Base-by-base conservation (phyloP, 2,113 vertebrate species). In the Thalassoma bifasciatum region DNA sequence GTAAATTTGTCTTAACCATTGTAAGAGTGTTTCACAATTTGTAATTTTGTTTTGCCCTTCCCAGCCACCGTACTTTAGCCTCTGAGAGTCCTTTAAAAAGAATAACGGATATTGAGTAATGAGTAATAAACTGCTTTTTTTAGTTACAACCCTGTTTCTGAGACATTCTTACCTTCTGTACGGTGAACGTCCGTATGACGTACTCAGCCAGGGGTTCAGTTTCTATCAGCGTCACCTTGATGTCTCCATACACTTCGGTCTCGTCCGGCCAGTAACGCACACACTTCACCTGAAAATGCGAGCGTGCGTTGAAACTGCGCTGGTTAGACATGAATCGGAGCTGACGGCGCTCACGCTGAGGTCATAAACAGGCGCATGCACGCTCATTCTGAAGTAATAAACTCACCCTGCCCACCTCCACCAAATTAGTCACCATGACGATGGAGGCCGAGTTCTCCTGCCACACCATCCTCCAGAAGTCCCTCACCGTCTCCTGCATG, bases 391-490 rank as follows among this genome's bases (percentile, higher is more conserved):
- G 5, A 49, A 81, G 67, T 42, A 37, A 77, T 34, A 49, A 78
- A 90, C 96, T 94, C 95, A 99, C 98, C 96, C 98, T 94, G 93
- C 98, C 98, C 85, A 99, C 98, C 89, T 99, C 98, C 84, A 99
- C 98, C 75, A 99, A 93, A 92, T 99, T 99, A 85, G 98, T 99
- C 92, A 99, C 98, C 98, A 99, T 99, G 93, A 99, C 98, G 72
- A 99, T 97, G 75, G 97, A 98, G 60, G 95, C 95, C 0, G 97
- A 98, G 90, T 99, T 99, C 86, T 99, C 98, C 84, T 99, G 98
- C 98, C 98, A 99, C 78, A 98, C 96, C 98, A 99, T 99, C 84
- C 98, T 96, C 98, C 98, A 99, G 83, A 99, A 99, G 93, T 99
- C 98, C 90, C 97, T 97, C 69, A 99, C 97, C 0, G 98, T 99